Evolutionary conservation across 92 coral and sea anemone species (phyloP).

Genomic region (Actinostola sp.): DNA sequence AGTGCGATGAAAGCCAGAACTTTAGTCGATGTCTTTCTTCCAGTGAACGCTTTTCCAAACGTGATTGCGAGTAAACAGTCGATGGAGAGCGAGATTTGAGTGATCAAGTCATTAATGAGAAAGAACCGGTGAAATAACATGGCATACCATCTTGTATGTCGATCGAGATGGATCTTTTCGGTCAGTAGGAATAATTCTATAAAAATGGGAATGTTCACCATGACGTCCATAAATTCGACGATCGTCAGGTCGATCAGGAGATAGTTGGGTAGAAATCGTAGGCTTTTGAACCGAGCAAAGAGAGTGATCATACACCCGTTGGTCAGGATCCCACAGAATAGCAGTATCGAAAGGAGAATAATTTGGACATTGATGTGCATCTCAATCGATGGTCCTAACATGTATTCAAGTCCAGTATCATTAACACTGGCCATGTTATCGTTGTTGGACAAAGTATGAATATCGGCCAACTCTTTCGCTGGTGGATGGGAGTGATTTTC

Average conservation of each 20-base stretch:
- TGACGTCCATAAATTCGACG: constrained; percentile 27
- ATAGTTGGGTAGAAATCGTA: constrained; percentile 6
- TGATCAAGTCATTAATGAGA: constrained; percentile 27
- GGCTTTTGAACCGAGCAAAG: constrained; percentile 30
- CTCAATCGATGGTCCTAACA: constrained; percentile 25
- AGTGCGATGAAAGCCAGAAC: background rate
- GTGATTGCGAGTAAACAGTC: constrained; percentile 24
- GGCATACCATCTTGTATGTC: constrained; percentile 35
- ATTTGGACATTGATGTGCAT: constrained; percentile 21
- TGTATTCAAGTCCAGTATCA: constrained; percentile 11
- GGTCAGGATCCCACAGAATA: constrained; percentile 13
- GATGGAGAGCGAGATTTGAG: constrained; percentile 13
- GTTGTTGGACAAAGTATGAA: background rate
- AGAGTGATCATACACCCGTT: constrained; percentile 28
- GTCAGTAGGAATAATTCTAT: constrained; percentile 35
- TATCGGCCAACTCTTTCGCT: background rate
- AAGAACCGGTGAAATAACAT: constrained; percentile 41
- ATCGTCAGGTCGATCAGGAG: constrained; percentile 34
- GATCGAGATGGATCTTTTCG: constrained; percentile 17
- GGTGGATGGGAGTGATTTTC: background rate
- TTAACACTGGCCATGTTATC: background rate
- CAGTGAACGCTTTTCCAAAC: constrained; percentile 7
- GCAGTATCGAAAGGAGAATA: constrained; percentile 4
- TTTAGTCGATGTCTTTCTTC: constrained; percentile 4
- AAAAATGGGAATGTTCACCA: constrained; percentile 33